Conservation (phyloP, 2,113 vertebrate genomes). For the Eudyptes chrysolophus region DNA sequence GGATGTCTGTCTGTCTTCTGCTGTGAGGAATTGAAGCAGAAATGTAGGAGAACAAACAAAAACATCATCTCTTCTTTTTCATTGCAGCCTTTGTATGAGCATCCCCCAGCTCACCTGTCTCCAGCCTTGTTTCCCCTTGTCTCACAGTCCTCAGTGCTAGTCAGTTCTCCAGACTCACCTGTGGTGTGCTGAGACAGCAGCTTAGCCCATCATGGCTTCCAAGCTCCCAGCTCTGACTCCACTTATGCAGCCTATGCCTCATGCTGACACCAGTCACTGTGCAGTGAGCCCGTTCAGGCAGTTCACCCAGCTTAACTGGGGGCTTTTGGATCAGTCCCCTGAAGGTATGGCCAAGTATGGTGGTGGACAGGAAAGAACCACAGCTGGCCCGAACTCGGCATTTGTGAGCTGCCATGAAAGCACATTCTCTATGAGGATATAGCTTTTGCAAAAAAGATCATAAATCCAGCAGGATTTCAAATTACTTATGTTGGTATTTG, state of each 20-base stretch:
- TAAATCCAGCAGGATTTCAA: neutral
- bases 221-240: neutral
- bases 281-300: neutral
- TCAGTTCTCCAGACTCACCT: neutral
- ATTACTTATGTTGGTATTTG: neutral
- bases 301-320: neutral
- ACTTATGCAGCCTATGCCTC: rapidly evolving
- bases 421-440: neutral
- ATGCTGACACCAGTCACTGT: neutral
- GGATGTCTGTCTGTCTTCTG: neutral
- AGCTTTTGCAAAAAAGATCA: neutral
- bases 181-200: neutral
- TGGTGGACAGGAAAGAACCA: neutral
- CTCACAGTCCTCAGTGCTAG: neutral
- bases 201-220: neutral
- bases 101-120: neutral
- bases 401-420: neutral
- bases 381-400: rapidly evolving
- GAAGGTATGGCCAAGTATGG: neutral
- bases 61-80: neutral
- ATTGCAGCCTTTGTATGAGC: neutral
- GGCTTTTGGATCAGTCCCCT: neutral
- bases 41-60: neutral
- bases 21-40: neutral
- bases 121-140: neutral